phyloP scores from a whole-genome alignment of 1,140 invertebrate genomes.

The Holcopasites calliopsidis region DNA sequence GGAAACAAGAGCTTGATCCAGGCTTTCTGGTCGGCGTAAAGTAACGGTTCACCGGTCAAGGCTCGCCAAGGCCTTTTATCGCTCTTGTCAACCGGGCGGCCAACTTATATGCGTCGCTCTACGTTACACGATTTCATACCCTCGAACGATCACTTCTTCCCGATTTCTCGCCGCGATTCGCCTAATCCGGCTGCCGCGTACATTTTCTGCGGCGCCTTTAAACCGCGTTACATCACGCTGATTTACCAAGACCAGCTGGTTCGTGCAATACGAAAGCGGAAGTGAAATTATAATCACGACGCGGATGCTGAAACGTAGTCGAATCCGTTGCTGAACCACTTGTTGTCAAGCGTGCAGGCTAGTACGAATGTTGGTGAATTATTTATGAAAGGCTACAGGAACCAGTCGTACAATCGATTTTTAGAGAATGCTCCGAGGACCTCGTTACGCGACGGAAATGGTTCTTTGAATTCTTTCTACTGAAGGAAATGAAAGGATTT shows the following conservation, averaged over 20 bases:
- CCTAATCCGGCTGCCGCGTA: neutral
- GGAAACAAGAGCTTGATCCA: constrained; percentile 49
- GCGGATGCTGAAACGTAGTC: neutral
- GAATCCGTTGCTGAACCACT: neutral
- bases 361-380: constrained; percentile 8
- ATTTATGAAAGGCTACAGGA: constrained; percentile 5
- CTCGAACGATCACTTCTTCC: constrained; percentile 33
- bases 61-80: constrained; percentile 74
- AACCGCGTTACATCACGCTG: constrained; percentile 12
- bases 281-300: constrained; percentile 36
- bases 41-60: constrained; percentile 75
- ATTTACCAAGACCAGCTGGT: neutral
- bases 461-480: too few relatives aligned
- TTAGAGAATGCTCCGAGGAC: too few relatives aligned
- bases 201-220: neutral
- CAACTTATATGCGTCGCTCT: constrained; percentile 5
- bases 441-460: too few relatives aligned
- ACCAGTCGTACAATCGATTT: too few relatives aligned
- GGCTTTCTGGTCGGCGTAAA: constrained; percentile 49
- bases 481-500: neutral
- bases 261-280: constrained; percentile 20
- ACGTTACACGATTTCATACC: constrained; percentile 44
- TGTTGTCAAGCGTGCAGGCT: neutral
- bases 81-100: constrained; percentile 53
- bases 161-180: constrained; percentile 7